Base-by-base conservation (phyloP, 37 sponge, comb jelly and placozoan species). In the Hexactinellida sp. region DNA sequence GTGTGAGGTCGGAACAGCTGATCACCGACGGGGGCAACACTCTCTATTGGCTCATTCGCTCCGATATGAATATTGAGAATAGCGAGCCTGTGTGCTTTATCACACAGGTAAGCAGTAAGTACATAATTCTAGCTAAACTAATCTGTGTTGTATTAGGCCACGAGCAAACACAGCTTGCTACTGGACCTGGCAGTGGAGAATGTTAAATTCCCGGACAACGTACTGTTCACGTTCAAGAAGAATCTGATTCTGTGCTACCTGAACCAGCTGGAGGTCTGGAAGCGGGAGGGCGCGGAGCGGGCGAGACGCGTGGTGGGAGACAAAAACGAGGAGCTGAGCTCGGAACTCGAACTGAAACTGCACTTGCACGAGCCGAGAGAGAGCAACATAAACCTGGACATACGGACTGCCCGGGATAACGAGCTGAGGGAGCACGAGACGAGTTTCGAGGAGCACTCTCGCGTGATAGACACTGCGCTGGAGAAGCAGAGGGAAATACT, bases 341-440 rank as follows among this genome's bases (percentile, higher is more conserved):
- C 88, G 0, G 95, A 95, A 54, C 83, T 95, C 36, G 95, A 95
- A 36, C 88, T 95, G 82, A 85, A 93, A 54, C 86, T 90, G 36
- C 95, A 95, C 87, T 88, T 95, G 0, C 95, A 95, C 82, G 85
- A 88, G 30, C 92, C 93, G 82, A 87, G 95, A 37, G 88, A 89
- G 0, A 51, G 82, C n/a, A 83, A 94, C 23, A 86, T 92, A 13
- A 63, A 55, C 34, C 55, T 83, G 71, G 95, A 95, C 89, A 89
- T 95, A 23, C 90, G 90, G 37, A 82, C 86, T 36, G 85, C 91
- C 28, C 38, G 93, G 38, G 90, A 89, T 36, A 86, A 92, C 88
- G 41, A 55, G 51, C 19, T 85, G 86, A 54, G 5, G n/a, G 54
- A 36, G 3, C 86, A 85, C 76, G 54, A 54, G 25, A 1, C 10